Evolutionary conservation across 1,140 invertebrate species (phyloP).

Genomic region (Carposina sasakii): DNA sequence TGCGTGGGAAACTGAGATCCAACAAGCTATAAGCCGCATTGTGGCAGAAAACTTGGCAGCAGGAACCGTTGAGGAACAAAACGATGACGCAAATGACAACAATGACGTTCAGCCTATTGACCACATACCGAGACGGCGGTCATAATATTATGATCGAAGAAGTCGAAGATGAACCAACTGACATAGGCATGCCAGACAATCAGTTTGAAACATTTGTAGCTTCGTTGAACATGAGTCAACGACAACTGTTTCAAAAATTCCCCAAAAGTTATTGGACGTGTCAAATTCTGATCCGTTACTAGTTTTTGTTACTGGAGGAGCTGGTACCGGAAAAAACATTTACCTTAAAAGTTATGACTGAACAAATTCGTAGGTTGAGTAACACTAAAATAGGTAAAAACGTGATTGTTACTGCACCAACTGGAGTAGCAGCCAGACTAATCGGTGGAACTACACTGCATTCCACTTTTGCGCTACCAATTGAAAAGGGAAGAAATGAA

Average conservation of each 20-base stretch:
- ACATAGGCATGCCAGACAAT: conserved; percentile 16
- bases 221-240: conserved; percentile 24
- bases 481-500: conserved; percentile 40
- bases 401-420: conserved; percentile 30
- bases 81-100: not conserved
- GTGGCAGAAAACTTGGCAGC: conserved; percentile 1
- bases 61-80: not conserved
- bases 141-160: conserved; percentile 36
- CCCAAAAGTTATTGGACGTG: conserved; percentile 15
- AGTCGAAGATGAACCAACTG: conserved; percentile 19
- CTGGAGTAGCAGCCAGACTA: conserved; percentile 39
- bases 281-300: conserved; percentile 7
- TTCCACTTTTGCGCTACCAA: conserved; percentile 38
- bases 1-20: conserved; percentile 18
- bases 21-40: conserved; percentile 1
- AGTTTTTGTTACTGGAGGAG: conserved; percentile 30
- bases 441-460: conserved; percentile 37
- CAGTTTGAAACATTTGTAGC: conserved; percentile 13
- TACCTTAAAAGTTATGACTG: conserved; percentile 26
- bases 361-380: not conserved
- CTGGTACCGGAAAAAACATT: conserved; percentile 49
- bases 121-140: not conserved
- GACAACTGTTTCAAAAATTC: conserved; percentile 18
- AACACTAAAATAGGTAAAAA: conserved; percentile 27
- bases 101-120: not conserved